Evolutionary conservation across 1,140 invertebrate species (phyloP).

Genomic region (Megathymus violae): DNA sequence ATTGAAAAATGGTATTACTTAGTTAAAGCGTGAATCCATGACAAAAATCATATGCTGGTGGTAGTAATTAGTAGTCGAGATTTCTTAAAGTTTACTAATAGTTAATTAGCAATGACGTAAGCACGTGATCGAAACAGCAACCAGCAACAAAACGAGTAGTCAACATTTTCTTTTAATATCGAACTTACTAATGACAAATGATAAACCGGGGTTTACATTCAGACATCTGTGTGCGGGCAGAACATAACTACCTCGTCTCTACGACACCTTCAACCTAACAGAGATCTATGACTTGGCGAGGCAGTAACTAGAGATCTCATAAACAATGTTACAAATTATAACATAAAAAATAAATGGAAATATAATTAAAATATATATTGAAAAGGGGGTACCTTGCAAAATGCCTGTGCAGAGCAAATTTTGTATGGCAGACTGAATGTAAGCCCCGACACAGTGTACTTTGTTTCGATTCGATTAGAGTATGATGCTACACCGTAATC

Average conservation of each 20-base stretch:
- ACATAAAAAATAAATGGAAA: not conserved
- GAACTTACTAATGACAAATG: conserved; percentile 20
- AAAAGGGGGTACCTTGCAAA: not conserved
- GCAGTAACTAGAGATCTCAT: not conserved
- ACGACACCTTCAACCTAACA: not conserved
- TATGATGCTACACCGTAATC: not conserved
- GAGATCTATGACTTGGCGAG: not conserved
- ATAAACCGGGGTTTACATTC: conserved; percentile 26
- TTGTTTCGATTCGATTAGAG: conserved; percentile 1
- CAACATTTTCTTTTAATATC: conserved; percentile 13
- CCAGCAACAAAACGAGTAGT: conserved; percentile 14
- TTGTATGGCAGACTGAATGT: not conserved
- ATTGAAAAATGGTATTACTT: conserved; percentile 34
- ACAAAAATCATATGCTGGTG: conserved; percentile 22
- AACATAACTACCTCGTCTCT: not conserved
- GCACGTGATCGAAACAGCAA: conserved; percentile 22
- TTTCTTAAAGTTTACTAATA: conserved; percentile 20
- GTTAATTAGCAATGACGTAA: conserved; percentile 22
- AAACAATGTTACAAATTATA: not conserved
- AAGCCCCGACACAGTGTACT: conserved; percentile 15
- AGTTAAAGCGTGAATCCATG: conserved; percentile 35
- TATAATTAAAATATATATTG: not conserved
- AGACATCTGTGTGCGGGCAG: not conserved
- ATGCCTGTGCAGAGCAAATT: too few species aligned
- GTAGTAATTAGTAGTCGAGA: conserved; percentile 38